These are phyloP conservation scores for Actenoides hombroni DNA, from an alignment of 2,113 vertebrate genomes.

Conservation along the genomic window DNA sequence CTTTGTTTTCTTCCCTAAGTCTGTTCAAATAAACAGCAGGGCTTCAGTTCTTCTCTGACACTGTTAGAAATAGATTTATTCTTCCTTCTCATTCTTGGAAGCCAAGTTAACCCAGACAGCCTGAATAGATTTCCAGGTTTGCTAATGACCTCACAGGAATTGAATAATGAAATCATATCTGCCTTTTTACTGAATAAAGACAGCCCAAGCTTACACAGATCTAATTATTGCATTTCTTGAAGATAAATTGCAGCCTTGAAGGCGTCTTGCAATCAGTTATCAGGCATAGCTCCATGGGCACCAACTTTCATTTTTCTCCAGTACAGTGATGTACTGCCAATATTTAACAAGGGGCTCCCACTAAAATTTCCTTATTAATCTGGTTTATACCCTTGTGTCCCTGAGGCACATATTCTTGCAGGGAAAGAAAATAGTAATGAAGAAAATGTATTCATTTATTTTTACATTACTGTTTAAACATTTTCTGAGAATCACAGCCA, in stretches of 20 bases:
- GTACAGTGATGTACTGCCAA: constrained; percentile 44
- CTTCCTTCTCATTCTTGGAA: not conserved
- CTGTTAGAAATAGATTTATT: not conserved
- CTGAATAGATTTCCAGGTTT: constrained; percentile 55
- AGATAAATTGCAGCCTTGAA: constrained; percentile 59
- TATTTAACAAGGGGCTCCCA: constrained; percentile 46
- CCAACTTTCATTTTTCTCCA: constrained; percentile 26
- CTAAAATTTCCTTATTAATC: constrained; percentile 47
- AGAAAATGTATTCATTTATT: constrained; percentile 67
- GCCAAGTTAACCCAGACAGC: constrained; percentile 33
- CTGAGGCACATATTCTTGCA: constrained; percentile 28
- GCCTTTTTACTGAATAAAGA: not conserved
- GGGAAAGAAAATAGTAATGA: constrained; percentile 54
- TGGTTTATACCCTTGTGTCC: constrained; percentile 22
- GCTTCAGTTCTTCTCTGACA: not conserved
- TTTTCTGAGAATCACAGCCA: constrained; percentile 65
- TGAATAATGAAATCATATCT: constrained; percentile 60
- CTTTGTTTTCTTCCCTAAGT: not conserved
- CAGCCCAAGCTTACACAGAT: constrained; percentile 31
- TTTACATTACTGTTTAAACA: constrained; percentile 62
- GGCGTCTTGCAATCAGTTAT: constrained; percentile 59
- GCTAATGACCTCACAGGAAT: constrained; percentile 65
- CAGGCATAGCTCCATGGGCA: constrained; percentile 24
- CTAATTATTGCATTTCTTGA: constrained; percentile 39
- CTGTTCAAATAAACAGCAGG: not conserved